Evolutionary conservation across 1,140 invertebrate genomes (phyloP).

Genomic region (Asbolus verrucosus): DNA sequence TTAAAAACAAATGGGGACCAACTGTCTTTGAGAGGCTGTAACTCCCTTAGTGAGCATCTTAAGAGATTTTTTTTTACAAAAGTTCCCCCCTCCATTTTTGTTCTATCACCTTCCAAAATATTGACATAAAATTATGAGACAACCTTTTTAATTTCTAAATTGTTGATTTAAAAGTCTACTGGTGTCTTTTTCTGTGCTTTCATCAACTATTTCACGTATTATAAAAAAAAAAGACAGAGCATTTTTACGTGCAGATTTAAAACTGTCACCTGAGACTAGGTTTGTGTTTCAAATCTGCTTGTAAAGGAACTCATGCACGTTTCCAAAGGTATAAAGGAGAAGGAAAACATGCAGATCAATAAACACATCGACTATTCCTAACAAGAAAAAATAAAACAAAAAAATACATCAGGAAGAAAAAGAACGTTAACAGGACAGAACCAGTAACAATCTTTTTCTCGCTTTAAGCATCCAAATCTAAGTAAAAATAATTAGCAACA

Average conservation of each 20-base stretch:
- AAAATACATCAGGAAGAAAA: no score
- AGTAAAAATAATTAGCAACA: constrained; percentile 11
- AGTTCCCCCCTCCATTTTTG: no score
- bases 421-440: no score
- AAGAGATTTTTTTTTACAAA: no score
- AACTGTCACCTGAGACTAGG: constrained; percentile 19
- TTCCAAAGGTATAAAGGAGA: background rate
- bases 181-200: background rate
- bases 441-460: background rate
- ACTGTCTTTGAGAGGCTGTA: no score
- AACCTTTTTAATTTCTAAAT: no score
- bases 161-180: no score
- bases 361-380: constrained; percentile 13
- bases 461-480: constrained; percentile 18
- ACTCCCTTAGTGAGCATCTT: no score
- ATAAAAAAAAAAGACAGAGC: constrained; percentile 12
- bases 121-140: no score
- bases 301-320: constrained; percentile 24
- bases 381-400: background rate
- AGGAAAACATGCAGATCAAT: constrained; percentile 23
- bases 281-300: constrained; percentile 32
- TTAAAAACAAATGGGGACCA: no score
- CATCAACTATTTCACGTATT: background rate
- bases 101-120: no score
- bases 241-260: constrained; percentile 24